Evolutionary conservation across 2,888 invertebrate genomes (phyloP), one percentile per base, ranked within the genome.

Genomic region (Pyralis farinalis): DNA sequence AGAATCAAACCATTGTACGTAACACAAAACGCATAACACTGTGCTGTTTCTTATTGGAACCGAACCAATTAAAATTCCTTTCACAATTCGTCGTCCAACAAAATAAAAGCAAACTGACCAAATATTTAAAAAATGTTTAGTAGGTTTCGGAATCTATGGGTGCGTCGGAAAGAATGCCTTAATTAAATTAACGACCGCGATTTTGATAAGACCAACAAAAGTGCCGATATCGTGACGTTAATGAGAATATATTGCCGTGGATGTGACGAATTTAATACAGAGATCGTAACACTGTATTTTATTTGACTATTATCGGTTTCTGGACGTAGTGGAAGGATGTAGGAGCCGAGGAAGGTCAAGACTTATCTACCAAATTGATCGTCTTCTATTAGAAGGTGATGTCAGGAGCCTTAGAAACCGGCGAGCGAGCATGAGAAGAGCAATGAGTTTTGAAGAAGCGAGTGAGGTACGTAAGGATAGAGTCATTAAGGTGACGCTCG

Each of bases 131-230:
- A 76, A 71, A 82, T 80, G 68, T 70, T 74, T 60, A 70, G 71
- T 71, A 65, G 68, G 66, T 71, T 69, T 71, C 60, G 62, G 65
- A 72, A 71, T 76, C 72, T 70, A 71, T 71, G 65, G 64, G 73
- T 33, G 39, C 75, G 72, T 71, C 58, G 64, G 55, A 40, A 71
- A 71, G 83, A 83, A 88, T 87, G 75, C 76, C 66, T 68, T 87
- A 86, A 85, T 85, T 80, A 84, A 80, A 85, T 85, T 76, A 81
- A 86, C 81, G 84, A 73, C 61, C 62, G 69, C 72, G 69, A 75
- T 76, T 80, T 72, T 69, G 70, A 71, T 69, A 73, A 72, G 57
- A 54, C 61, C 66, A 74, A 71, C 67, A 77, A 76, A 81, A 80
- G 66, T 63, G 63, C 63, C 65, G 60, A 65, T 64, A 60, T 65